Evolutionary conservation across 2,113 vertebrate genomes (phyloP).

Genomic region (Lethenteron reissneri): DNA sequence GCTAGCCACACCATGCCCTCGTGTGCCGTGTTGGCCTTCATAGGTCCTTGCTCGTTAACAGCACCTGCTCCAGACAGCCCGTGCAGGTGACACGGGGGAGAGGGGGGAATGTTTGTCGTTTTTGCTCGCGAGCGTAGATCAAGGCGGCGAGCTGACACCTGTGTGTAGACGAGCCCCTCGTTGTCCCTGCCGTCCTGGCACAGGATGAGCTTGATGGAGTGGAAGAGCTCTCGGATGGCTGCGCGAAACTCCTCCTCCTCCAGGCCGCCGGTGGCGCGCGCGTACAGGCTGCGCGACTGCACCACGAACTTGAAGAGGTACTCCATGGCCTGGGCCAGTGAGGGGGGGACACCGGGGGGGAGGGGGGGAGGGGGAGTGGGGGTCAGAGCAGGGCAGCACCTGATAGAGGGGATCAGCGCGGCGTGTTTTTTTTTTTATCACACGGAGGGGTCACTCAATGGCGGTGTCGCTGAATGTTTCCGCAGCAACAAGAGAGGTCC

Average conservation of each 20-base stretch:
- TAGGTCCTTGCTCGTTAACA: too few relatives aligned
- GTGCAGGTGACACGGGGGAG: too few relatives aligned
- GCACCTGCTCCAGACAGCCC: too few relatives aligned
- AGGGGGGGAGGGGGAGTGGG: slow-evolving; percentile 4
- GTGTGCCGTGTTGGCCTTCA: too few relatives aligned
- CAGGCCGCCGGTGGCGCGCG: slow-evolving; percentile 78
- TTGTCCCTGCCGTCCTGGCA: slow-evolving; percentile 84
- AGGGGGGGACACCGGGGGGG: slow-evolving; percentile 7
- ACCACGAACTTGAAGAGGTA: slow-evolving; percentile 97
- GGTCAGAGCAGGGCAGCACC: not conserved
- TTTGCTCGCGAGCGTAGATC: too few relatives aligned
- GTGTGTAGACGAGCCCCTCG: slow-evolving; percentile 82
- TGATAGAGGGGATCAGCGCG: not conserved
- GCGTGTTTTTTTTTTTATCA: too few relatives aligned
- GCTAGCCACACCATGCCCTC: too few relatives aligned
- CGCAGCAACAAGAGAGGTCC: too few relatives aligned
- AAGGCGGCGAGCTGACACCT: slow-evolving; percentile 26
- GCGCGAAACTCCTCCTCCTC: slow-evolving; percentile 80
- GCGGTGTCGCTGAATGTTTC: too few relatives aligned
- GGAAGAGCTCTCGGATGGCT: slow-evolving; percentile 88
- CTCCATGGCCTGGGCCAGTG: slow-evolving; percentile 51
- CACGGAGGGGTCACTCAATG: too few relatives aligned
- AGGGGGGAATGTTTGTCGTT: too few relatives aligned
- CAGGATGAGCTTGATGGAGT: slow-evolving; percentile 86
- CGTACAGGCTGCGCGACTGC: slow-evolving; percentile 83